Evolutionary conservation across 2,113 vertebrate species (phyloP).

Genomic region (Cercopithecus mona): DNA sequence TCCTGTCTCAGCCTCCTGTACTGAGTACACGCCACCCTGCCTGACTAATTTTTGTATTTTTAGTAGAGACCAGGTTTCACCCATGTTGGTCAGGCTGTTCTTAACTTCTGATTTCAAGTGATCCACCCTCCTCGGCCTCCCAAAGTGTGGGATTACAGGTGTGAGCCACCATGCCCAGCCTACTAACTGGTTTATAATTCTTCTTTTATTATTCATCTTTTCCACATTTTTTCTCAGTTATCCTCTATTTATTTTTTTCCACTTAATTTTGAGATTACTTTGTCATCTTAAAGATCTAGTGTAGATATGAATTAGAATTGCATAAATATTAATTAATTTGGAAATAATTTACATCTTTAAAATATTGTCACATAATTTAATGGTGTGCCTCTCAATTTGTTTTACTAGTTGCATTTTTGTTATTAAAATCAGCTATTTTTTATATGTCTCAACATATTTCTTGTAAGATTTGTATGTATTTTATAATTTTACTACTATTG

Average conservation of each 20-base stretch:
- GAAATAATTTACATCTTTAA: not conserved
- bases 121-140: no score
- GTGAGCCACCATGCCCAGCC: no score
- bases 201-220: not conserved
- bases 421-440: not conserved
- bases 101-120: no score
- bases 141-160: no score
- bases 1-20: no score
- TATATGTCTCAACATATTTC: not conserved
- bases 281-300: not conserved
- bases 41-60: no score
- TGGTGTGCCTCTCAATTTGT: not conserved
- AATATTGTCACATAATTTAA: not conserved
- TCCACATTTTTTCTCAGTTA: not conserved
- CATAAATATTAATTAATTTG: not conserved
- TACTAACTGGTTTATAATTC: not conserved
- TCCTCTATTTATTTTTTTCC: not conserved
- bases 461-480: not conserved
- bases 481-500: not conserved
- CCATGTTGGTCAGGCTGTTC: no score
- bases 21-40: no score
- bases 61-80: no score
- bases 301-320: not conserved
- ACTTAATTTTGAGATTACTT: not conserved
- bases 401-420: not conserved